These are phyloP conservation scores for Todiramphus saurophagus DNA, from an alignment of 2,113 vertebrate genomes.

Conservation along the genomic window DNA sequence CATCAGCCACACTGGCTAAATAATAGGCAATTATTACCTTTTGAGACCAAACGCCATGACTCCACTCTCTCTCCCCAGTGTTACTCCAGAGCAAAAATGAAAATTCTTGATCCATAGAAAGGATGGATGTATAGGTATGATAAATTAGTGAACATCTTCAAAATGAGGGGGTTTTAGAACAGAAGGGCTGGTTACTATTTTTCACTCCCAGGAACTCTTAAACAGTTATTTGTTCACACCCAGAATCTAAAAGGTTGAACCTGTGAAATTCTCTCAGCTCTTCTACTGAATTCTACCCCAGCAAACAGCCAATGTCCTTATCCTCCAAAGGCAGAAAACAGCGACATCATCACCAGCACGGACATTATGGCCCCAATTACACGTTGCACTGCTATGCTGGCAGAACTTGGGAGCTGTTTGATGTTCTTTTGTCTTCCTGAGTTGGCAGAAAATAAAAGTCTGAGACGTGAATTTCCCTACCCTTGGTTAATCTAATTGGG, in stretches of 20 bases:
- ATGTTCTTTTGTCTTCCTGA: constrained; percentile 49
- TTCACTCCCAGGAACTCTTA: neutral
- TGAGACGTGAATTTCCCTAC: neutral
- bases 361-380: constrained; percentile 15
- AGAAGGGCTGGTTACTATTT: neutral
- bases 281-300: neutral
- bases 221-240: neutral
- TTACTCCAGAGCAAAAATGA: neutral
- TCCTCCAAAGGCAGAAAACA: neutral
- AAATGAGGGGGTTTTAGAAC: neutral
- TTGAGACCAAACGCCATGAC: neutral
- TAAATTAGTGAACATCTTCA: neutral
- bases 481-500: constrained; percentile 42
- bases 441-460: constrained; percentile 41
- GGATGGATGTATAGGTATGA: neutral
- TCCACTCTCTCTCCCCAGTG: neutral
- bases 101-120: neutral
- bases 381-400: neutral
- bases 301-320: neutral
- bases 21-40: neutral
- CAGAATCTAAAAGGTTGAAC: neutral
- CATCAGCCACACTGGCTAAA: neutral
- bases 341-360: neutral
- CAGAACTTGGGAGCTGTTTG: neutral
- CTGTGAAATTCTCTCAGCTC: neutral